phyloP scores from a whole-genome alignment of 2,113 vertebrate genomes.

The Diadophis punctatus region DNA sequence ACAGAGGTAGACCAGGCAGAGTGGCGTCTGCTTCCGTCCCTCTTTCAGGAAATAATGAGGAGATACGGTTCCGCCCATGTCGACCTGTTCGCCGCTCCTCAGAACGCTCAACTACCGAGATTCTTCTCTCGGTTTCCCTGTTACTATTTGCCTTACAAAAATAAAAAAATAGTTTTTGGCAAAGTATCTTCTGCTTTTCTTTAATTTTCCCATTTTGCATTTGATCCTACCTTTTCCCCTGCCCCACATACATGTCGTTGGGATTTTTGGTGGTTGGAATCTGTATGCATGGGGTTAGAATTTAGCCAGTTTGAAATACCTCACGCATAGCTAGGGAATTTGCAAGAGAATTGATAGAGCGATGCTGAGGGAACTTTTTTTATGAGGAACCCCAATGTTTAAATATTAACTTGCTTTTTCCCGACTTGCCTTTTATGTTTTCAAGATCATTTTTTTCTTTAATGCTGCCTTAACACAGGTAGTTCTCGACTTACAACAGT shows the following conservation, averaged over 20 bases:
- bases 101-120: too few relatives aligned
- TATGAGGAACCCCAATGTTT: background rate
- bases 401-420: background rate
- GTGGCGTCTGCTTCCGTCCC: too few relatives aligned
- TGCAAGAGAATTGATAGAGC: background rate
- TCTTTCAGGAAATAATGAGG: too few relatives aligned
- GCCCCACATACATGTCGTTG: background rate
- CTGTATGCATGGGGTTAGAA: background rate
- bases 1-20: too few relatives aligned
- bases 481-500: background rate
- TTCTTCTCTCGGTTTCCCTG: background rate
- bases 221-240: background rate
- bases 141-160: background rate
- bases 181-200: background rate
- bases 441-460: background rate
- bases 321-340: background rate
- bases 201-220: background rate
- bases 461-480: background rate
- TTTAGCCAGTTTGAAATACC: background rate
- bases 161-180: background rate
- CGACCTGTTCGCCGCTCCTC: too few relatives aligned
- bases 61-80: too few relatives aligned
- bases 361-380: background rate
- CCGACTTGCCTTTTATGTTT: background rate
- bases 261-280: background rate